Percentiles rank a stretch among this genome's conserved stretches.
Evolutionary conservation across 2,113 vertebrate species (phyloP).

Genomic region (Engraulis encrasicolus): DNA sequence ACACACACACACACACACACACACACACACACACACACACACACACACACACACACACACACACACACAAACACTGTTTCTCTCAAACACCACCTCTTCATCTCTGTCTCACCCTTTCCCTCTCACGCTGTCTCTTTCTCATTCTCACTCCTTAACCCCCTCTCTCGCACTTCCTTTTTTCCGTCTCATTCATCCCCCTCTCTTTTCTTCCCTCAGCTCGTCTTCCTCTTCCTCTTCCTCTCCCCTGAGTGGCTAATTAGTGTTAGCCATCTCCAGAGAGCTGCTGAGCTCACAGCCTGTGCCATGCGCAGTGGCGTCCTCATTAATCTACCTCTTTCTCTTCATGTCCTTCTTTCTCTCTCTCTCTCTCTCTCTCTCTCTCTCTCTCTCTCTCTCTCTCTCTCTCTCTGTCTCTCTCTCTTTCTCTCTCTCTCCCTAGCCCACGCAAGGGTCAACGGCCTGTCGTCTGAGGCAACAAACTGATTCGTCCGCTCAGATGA

Average conservation of each 20-base stretch:
- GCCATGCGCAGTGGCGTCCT: slow-evolving; percentile 15
- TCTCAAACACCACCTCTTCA: too few relatives aligned
- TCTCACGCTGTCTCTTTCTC: too few relatives aligned
- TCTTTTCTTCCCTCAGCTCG: background rate
- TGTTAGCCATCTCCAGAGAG: background rate
- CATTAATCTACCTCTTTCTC: too few relatives aligned
- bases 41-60: too few relatives aligned
- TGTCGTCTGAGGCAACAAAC: background rate
- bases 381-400: background rate
- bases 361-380: background rate
- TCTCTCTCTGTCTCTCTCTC: background rate
- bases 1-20: too few relatives aligned
- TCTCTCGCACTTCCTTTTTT: background rate
- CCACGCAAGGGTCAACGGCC: background rate
- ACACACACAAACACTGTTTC: too few relatives aligned
- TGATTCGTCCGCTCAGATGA: background rate
- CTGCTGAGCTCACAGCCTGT: slow-evolving; percentile 5
- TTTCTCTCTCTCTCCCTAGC: background rate
- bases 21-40: too few relatives aligned
- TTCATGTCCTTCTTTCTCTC: too few relatives aligned
- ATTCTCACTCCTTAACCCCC: too few relatives aligned
- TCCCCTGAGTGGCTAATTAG: slow-evolving; percentile 17
- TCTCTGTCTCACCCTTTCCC: too few relatives aligned
- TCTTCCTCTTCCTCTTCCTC: background rate
- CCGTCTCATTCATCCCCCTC: background rate